A percentile compares a stretch with the other conserved stretches of the same genome.
Conservation (phyloP, 1,140 invertebrate genomes). For the Latrodectus geometricus region DNA sequence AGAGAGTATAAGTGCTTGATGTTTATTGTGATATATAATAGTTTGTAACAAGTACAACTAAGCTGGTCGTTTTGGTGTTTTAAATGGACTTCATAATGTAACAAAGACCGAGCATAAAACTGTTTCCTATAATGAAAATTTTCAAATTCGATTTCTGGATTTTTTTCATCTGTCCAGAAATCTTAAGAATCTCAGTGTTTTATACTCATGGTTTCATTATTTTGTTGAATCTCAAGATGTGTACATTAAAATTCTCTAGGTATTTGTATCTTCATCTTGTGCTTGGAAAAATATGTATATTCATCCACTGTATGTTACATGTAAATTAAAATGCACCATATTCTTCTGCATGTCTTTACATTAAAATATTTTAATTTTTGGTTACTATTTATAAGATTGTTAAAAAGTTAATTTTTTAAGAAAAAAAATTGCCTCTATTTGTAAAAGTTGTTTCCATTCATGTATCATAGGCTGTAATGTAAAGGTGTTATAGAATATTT, state of each 20-base stretch:
- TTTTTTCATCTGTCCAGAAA: constrained; percentile 17
- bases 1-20: constrained; percentile 43
- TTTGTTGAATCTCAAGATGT: not conserved
- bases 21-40: constrained; percentile 46
- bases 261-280: not conserved
- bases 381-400: too few relatives aligned
- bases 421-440: too few relatives aligned
- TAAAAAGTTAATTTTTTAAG: too few relatives aligned
- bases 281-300: not conserved
- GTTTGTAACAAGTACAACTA: constrained; percentile 15
- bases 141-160: constrained; percentile 23
- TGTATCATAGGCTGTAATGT: too few relatives aligned
- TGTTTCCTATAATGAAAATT: constrained; percentile 15
- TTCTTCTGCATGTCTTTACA: not conserved
- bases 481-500: too few relatives aligned
- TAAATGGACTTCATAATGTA: constrained; percentile 1
- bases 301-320: constrained; percentile 33
- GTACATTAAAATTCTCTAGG: not conserved
- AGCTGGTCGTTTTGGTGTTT: constrained; percentile 50
- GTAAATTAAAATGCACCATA: constrained; percentile 48
- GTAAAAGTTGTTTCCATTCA: too few relatives aligned
- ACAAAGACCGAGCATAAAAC: constrained; percentile 3
- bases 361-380: not conserved
- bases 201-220: constrained; percentile 6
- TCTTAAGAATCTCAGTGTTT: constrained; percentile 37